Conservation (phyloP, 2,797 vertebrate genomes). For the Hippopotamyrus pictus region DNA sequence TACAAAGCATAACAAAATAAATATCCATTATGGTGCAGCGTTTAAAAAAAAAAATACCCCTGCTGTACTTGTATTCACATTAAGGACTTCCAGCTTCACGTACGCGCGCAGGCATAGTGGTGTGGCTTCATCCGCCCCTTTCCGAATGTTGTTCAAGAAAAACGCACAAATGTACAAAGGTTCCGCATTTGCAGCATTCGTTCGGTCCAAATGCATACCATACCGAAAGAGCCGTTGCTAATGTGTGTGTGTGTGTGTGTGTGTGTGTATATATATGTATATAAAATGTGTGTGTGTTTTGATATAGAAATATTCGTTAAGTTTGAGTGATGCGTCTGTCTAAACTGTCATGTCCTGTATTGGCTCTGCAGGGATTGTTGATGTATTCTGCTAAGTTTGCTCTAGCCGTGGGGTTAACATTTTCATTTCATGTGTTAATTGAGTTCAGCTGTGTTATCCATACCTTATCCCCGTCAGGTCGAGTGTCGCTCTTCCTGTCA, state of each 20-base stretch:
- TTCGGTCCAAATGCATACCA: background rate
- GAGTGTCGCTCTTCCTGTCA: background rate
- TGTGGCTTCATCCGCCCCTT: too few relatives aligned
- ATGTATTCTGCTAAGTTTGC: constrained; percentile 13
- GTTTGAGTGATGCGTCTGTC: background rate
- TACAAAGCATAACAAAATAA: background rate
- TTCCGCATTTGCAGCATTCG: background rate
- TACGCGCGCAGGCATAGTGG: background rate
- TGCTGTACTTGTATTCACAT: background rate
- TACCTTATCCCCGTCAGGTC: background rate
- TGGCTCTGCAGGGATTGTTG: background rate
- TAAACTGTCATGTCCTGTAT: background rate
- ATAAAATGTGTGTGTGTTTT: background rate
- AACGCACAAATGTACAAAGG: too few relatives aligned
- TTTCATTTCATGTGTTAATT: constrained; percentile 14
- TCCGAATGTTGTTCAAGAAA: too few relatives aligned
- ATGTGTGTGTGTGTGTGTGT: background rate
- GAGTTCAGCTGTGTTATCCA: constrained; percentile 8
- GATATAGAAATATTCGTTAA: background rate
- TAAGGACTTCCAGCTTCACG: too few relatives aligned
- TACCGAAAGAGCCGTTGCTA: background rate
- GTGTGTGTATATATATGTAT: background rate
- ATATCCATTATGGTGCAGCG: background rate
- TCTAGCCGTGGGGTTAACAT: background rate
- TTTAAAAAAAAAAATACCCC: background rate